These are phyloP conservation scores for Pasiphila rectangulata DNA, from an alignment of 2,888 invertebrate genomes.

Conservation along the genomic window DNA sequence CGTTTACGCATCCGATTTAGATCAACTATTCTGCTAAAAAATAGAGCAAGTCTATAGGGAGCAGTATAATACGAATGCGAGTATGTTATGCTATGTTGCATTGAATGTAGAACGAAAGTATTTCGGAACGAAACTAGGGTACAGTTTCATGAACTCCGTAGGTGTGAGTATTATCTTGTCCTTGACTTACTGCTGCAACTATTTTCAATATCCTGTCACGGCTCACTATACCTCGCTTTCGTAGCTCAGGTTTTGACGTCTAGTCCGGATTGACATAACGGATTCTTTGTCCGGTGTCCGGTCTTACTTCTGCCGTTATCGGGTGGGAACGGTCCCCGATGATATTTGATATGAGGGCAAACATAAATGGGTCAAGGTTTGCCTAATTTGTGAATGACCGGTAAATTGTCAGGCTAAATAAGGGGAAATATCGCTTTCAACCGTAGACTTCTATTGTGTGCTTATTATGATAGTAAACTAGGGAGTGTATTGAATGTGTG, in stretches of 20 bases:
- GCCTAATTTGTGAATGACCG: conserved; percentile 51
- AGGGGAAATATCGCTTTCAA: conserved; percentile 37
- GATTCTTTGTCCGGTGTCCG: conserved; percentile 69
- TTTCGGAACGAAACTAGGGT: conserved; percentile 20
- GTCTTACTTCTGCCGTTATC: conserved; percentile 65
- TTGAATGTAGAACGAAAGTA: conserved; percentile 24
- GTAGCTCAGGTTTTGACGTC: conserved; percentile 40
- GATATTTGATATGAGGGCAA: conserved; percentile 54
- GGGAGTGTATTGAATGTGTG: conserved; percentile 18
- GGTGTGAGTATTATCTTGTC: conserved; percentile 32
- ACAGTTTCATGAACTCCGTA: conserved; percentile 28
- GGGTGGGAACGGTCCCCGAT: conserved; percentile 58
- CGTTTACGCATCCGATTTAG: neutral
- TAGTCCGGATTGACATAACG: conserved; percentile 59
- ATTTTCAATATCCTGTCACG: conserved; percentile 46
- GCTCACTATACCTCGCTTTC: conserved; percentile 38
- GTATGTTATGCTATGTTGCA: conserved; percentile 5
- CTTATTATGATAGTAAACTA: conserved; percentile 18
- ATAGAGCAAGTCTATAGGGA: conserved; percentile 1
- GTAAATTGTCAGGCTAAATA: conserved; percentile 49
- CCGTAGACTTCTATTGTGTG: conserved; percentile 15
- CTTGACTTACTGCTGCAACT: conserved; percentile 44
- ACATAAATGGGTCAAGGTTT: conserved; percentile 71
- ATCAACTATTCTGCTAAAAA: neutral
- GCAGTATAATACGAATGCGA: conserved; percentile 1